These are phyloP conservation scores for Drosophila bocqueti DNA, from an alignment of 1,140 invertebrate species.

Conservation along the genomic window DNA sequence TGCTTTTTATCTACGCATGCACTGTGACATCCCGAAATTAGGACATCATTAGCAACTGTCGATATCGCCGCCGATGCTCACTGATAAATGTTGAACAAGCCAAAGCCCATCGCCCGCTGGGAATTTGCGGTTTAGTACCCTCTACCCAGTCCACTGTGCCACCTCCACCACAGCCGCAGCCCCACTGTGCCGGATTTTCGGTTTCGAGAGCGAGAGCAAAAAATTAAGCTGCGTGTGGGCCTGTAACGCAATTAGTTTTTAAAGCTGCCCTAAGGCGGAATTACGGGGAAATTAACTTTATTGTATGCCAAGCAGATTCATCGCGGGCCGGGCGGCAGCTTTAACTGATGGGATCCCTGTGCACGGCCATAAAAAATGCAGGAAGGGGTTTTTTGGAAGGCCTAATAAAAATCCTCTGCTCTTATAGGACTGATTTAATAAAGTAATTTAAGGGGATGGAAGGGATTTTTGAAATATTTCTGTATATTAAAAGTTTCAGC, in stretches of 20 bases:
- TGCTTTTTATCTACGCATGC: slow-evolving; percentile 68
- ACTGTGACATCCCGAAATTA: slow-evolving; percentile 79
- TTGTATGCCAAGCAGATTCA: slow-evolving; percentile 11
- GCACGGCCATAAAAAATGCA: neutral
- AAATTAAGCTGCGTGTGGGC: slow-evolving; percentile 39
- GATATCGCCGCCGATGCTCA: slow-evolving; percentile 59
- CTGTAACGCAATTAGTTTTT: slow-evolving; percentile 52
- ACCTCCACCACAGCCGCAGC: neutral
- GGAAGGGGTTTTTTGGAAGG: neutral
- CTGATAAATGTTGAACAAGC: slow-evolving; percentile 67
- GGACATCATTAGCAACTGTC: slow-evolving; percentile 84
- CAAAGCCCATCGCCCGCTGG: slow-evolving; percentile 20
- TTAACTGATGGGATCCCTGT: slow-evolving; percentile 1
- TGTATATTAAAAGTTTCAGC: neutral
- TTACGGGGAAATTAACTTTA: slow-evolving; percentile 40
- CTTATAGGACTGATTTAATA: slow-evolving; percentile 3
- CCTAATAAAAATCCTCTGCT: neutral
- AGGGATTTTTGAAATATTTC: neutral
- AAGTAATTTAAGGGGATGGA: neutral
- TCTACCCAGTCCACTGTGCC: neutral
- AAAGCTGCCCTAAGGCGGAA: slow-evolving; percentile 41
- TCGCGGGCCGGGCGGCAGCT: neutral
- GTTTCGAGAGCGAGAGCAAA: slow-evolving; percentile 2
- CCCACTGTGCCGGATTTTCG: slow-evolving; percentile 29
- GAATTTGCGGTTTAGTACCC: slow-evolving; percentile 33